Evolutionary conservation across 2,888 invertebrate species (phyloP).

Genomic region (Trichopria drosophilae): DNA sequence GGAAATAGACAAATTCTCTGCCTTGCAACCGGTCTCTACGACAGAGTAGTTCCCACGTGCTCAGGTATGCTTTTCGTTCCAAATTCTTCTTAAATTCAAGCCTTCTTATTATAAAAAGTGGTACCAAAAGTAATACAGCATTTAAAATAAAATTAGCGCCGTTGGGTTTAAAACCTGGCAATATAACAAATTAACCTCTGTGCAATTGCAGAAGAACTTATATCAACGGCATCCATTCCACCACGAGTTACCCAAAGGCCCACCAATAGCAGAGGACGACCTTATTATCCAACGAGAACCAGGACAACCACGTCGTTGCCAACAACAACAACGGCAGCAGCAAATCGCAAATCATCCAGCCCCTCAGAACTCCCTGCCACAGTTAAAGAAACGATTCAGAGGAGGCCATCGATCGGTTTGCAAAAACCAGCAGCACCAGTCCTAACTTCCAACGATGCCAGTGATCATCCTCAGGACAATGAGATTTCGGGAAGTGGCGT

Average conservation of each 20-base stretch:
- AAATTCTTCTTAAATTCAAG: neutral
- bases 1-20: slow-evolving; percentile 73
- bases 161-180: too few species aligned
- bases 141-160: too few species aligned
- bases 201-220: slow-evolving; percentile 60
- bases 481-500: slow-evolving; percentile 66
- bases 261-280: slow-evolving; percentile 54
- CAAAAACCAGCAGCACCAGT: slow-evolving; percentile 45
- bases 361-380: slow-evolving; percentile 49
- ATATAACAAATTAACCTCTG: too few species aligned
- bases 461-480: slow-evolving; percentile 79
- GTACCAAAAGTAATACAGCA: too few species aligned
- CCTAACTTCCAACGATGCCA: slow-evolving; percentile 52
- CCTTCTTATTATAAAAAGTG: too few species aligned
- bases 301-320: slow-evolving; percentile 47
- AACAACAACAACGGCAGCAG: slow-evolving; percentile 31
- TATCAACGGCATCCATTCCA: slow-evolving; percentile 50
- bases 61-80: slow-evolving; percentile 60
- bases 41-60: slow-evolving; percentile 75
- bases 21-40: slow-evolving; percentile 77
- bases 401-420: slow-evolving; percentile 48
- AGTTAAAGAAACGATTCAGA: slow-evolving; percentile 49
- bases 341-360: too few species aligned
- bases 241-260: slow-evolving; percentile 44
- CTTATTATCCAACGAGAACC: slow-evolving; percentile 48